These are phyloP conservation scores for Rachycentron canadum DNA, from an alignment of 2,797 vertebrate genomes.

Conservation along the genomic window DNA sequence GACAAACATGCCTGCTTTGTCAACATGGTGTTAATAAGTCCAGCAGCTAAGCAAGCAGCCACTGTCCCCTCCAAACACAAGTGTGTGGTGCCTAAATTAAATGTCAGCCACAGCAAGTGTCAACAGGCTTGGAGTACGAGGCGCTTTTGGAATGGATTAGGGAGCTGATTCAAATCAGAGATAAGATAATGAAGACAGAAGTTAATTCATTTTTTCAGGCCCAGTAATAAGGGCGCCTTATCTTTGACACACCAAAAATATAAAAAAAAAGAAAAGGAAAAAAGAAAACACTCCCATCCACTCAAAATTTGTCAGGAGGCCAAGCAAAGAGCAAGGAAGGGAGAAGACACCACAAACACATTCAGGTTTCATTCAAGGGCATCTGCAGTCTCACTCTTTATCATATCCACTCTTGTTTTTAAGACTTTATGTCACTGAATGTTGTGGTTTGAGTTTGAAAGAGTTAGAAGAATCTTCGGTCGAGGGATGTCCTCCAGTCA, in stretches of 20 bases:
- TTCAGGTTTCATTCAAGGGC: constrained; percentile 24
- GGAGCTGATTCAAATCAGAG: constrained; percentile 85
- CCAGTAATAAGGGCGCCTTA: constrained; percentile 55
- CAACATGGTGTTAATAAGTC: constrained; percentile 84
- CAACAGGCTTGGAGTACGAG: constrained; percentile 71
- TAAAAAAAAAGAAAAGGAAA: constrained; percentile 6
- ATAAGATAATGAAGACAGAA: constrained; percentile 88
- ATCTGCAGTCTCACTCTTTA: background rate
- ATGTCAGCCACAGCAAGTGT: constrained; percentile 82
- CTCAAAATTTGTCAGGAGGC: constrained; percentile 55
- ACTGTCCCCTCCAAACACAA: constrained; percentile 67
- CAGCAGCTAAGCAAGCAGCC: constrained; percentile 65
- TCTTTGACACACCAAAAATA: constrained; percentile 66
- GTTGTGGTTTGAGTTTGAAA: background rate
- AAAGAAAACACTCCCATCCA: constrained; percentile 30
- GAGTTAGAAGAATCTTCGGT: constrained; percentile 18
- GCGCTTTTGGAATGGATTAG: constrained; percentile 81
- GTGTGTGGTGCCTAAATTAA: constrained; percentile 81
- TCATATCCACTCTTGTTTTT: constrained; percentile 12
- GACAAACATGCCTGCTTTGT: constrained; percentile 60
- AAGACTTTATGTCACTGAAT: background rate
- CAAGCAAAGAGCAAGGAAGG: constrained; percentile 24
- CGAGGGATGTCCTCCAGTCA: constrained; percentile 21
- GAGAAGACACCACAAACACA: constrained; percentile 20
- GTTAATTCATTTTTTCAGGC: constrained; percentile 82